These are phyloP conservation scores for Manis javanica DNA, from an alignment of 2,797 vertebrate species.

Conservation along the genomic window DNA sequence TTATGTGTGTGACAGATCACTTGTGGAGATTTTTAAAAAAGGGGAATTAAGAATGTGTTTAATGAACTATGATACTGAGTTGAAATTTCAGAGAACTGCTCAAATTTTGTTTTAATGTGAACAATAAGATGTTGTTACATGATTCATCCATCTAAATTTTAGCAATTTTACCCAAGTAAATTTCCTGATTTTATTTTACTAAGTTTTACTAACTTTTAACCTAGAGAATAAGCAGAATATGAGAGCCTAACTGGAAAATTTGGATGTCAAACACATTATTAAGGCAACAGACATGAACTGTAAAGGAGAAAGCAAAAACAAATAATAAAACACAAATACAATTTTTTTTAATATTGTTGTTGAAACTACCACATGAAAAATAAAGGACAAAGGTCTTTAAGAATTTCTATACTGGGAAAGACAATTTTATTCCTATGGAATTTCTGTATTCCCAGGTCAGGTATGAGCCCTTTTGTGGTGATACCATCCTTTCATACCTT, in stretches of 20 bases:
- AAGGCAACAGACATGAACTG: background rate
- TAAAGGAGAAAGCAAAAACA: background rate
- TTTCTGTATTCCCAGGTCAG: background rate
- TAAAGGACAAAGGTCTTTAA: background rate
- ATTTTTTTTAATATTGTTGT: background rate
- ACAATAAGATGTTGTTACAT: background rate
- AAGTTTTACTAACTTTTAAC: background rate
- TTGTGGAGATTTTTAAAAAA: background rate
- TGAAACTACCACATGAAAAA: background rate
- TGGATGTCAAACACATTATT: background rate
- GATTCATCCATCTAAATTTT: conserved; percentile 23
- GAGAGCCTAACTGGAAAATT: background rate
- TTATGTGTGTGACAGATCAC: background rate
- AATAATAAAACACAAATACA: background rate
- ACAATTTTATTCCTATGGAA: background rate
- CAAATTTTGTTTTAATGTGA: background rate
- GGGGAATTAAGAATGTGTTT: background rate
- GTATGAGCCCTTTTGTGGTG: background rate
- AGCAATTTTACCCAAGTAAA: conserved; percentile 8
- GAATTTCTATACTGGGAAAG: background rate
- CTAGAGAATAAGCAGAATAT: background rate
- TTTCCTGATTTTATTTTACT: conserved; percentile 24
- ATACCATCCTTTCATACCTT: background rate
- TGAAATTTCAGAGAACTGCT: conserved; percentile 12
- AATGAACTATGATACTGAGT: background rate